Evolutionary conservation across 2,113 vertebrate species (phyloP).

Genomic region (Thunnus thynnus): DNA sequence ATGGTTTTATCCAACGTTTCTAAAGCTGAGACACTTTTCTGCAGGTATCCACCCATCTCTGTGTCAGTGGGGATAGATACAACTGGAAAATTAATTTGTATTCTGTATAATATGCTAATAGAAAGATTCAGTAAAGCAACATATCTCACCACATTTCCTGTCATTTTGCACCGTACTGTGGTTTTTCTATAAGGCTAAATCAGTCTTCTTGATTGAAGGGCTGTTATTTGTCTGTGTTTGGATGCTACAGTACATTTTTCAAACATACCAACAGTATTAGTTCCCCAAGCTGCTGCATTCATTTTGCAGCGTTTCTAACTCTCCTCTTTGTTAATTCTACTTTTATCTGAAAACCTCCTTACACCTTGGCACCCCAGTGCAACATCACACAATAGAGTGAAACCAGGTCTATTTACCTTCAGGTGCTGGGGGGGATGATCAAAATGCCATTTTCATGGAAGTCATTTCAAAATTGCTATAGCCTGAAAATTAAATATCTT

Average conservation of each 20-base stretch:
- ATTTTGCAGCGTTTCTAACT: background rate
- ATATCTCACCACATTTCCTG: slow-evolving; percentile 6
- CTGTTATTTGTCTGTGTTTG: slow-evolving; percentile 18
- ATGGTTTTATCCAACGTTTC: slow-evolving; percentile 37
- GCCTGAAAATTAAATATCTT: slow-evolving; percentile 66
- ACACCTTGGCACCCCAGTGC: background rate
- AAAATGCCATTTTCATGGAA: slow-evolving; percentile 40
- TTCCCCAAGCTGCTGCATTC: background rate
- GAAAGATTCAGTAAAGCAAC: slow-evolving; percentile 13
- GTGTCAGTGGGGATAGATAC: slow-evolving; percentile 21
- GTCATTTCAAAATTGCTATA: slow-evolving; percentile 38
- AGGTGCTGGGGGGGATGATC: slow-evolving; percentile 24
- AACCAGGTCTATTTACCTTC: slow-evolving; percentile 36
- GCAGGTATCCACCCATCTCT: background rate
- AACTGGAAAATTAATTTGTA: slow-evolving; percentile 29
- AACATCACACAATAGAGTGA: slow-evolving; percentile 3
- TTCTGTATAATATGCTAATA: slow-evolving; percentile 23
- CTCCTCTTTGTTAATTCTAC: background rate
- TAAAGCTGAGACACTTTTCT: slow-evolving; percentile 32
- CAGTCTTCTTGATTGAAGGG: background rate
- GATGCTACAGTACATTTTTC: background rate
- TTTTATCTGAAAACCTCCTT: slow-evolving; percentile 25
- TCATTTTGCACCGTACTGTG: background rate
- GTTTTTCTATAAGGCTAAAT: background rate
- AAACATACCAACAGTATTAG: slow-evolving; percentile 2